Conservation (phyloP, 2,888 invertebrate genomes). For the Drosophila rubida region DNA sequence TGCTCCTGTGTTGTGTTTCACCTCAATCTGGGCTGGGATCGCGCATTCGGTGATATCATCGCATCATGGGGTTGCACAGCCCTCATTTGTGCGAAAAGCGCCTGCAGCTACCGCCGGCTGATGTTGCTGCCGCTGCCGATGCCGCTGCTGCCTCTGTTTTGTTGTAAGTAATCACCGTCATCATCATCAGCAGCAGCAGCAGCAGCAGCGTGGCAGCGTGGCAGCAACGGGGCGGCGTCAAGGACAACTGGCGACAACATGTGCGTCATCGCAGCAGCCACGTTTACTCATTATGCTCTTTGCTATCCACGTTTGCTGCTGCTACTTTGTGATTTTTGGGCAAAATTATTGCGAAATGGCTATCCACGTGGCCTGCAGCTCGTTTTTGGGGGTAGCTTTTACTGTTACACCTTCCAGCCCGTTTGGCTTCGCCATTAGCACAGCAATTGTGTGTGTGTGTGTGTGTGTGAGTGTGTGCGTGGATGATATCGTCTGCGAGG, state of each 20-base stretch:
- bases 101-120: conserved; percentile 70
- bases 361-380: conserved; percentile 46
- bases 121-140: conserved; percentile 34
- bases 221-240: conserved; percentile 48
- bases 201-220: too few relatives aligned
- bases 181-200: conserved; percentile 65
- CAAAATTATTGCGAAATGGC: conserved; percentile 70
- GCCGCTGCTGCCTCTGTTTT: conserved; percentile 56
- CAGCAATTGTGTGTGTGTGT: too few relatives aligned
- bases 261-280: conserved; percentile 71
- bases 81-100: conserved; percentile 70
- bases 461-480: conserved; percentile 26
- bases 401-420: conserved; percentile 57
- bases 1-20: conserved; percentile 50
- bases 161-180: conserved; percentile 75
- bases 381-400: conserved; percentile 70
- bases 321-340: conserved; percentile 54
- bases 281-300: conserved; percentile 75
- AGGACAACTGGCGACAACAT: conserved; percentile 80
- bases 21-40: conserved; percentile 70
- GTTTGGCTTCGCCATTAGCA: background rate
- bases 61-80: conserved; percentile 69
- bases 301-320: conserved; percentile 28
- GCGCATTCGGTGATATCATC: conserved; percentile 68
- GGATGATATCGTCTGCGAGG: conserved; percentile 45